Percentiles rank a stretch among this genome's conserved stretches.
Conservation (phyloP, 2,797 vertebrate genomes). For the Falco biarmicus region DNA sequence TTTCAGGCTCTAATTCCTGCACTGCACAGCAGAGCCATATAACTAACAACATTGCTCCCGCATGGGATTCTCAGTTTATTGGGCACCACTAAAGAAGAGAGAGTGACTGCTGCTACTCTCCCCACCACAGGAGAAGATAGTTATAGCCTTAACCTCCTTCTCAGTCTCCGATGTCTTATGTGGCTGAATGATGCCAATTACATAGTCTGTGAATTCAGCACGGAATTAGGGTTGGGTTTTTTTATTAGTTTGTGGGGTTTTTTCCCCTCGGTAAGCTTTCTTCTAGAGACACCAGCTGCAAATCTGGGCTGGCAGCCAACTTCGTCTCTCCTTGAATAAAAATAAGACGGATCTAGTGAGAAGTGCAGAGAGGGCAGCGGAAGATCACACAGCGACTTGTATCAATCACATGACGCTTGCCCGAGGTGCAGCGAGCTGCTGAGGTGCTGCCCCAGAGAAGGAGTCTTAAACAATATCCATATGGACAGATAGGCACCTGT, state of each 20-base stretch:
- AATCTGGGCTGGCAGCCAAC: constrained; percentile 34
- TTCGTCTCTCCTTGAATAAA: constrained; percentile 42
- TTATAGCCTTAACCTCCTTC: neutral
- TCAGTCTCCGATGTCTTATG: neutral
- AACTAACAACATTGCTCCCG: neutral
- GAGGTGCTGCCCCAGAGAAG: neutral
- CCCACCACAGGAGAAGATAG: neutral
- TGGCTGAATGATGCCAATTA: neutral
- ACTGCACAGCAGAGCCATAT: neutral
- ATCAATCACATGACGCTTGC: rapidly evolving
- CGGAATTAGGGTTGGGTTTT: constrained; percentile 19
- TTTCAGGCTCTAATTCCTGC: neutral
- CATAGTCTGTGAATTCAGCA: constrained; percentile 11
- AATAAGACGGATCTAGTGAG: neutral
- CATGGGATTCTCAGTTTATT: neutral
- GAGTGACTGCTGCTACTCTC: neutral
- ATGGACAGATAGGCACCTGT: neutral
- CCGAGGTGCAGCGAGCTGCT: neutral
- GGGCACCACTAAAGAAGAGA: neutral
- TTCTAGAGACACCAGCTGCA: constrained; percentile 62
- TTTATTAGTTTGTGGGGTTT: neutral
- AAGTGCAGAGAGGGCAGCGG: neutral
- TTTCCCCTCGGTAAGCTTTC: constrained; percentile 40
- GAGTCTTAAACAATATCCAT: neutral
- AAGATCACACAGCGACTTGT: neutral